These are phyloP conservation scores for Noctua fimbriata DNA, from an alignment of 2,888 invertebrate genomes.

Conservation along the genomic window DNA sequence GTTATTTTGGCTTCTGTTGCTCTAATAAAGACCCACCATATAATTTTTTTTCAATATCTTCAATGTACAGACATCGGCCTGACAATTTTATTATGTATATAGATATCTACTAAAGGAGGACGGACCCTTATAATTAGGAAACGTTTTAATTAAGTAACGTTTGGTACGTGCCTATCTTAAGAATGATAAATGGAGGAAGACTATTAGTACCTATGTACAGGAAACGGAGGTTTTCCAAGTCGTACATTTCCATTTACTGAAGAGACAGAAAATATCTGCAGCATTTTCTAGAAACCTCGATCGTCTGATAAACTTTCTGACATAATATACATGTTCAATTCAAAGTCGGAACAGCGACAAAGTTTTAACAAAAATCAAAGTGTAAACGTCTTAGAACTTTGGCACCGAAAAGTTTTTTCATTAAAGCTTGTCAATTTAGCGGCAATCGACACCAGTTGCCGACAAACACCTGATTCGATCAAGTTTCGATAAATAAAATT, in stretches of 20 bases:
- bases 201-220: not conserved
- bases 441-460: conserved; percentile 24
- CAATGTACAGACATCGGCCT: too few relatives aligned
- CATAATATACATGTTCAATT: conserved; percentile 25
- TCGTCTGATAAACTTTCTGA: conserved; percentile 7
- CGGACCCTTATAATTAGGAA: not conserved
- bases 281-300: not conserved
- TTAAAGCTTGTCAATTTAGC: conserved; percentile 45
- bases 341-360: conserved; percentile 26
- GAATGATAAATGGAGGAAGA: conserved; percentile 31
- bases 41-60: too few relatives aligned
- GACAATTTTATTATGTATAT: too few relatives aligned
- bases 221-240: not conserved
- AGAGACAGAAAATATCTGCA: not conserved
- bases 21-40: too few relatives aligned
- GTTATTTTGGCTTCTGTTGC: too few relatives aligned
- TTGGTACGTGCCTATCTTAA: conserved; percentile 14
- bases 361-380: conserved; percentile 29
- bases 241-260: not conserved
- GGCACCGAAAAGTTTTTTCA: conserved; percentile 42
- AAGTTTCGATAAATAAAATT: conserved; percentile 17
- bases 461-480: conserved; percentile 31
- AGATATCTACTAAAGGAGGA: not conserved
- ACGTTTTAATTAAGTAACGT: conserved; percentile 12
- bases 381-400: conserved; percentile 29